Evolutionary conservation across 2,888 invertebrate species (phyloP).

Genomic region (Erebia palarica): DNA sequence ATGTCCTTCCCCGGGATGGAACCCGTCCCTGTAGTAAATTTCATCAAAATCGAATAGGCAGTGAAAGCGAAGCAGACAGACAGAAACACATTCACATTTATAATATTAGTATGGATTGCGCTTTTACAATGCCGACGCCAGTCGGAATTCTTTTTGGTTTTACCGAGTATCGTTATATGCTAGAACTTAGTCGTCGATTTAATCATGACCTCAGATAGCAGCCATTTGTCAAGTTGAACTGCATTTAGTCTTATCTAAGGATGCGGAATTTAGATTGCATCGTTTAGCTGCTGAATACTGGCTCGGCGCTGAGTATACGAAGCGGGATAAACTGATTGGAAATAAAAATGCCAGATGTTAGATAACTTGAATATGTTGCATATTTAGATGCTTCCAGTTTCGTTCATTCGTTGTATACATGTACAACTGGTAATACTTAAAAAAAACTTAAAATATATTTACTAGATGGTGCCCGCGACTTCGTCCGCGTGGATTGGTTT

Average conservation of each 20-base stretch:
- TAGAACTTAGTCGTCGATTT: slow-evolving; percentile 6
- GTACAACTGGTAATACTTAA: too few species aligned
- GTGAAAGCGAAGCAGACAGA: too few species aligned
- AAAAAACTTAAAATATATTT: too few species aligned
- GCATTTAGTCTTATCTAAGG: slow-evolving; percentile 24
- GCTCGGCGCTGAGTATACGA: slow-evolving; percentile 52
- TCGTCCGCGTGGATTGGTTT: too few species aligned
- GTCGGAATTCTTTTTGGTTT: background rate
- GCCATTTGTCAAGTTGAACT: slow-evolving; percentile 24
- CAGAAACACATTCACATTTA: too few species aligned
- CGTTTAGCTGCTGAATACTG: slow-evolving; percentile 63
- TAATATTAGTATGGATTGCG: background rate
- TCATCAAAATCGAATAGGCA: too few species aligned
- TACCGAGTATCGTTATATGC: background rate
- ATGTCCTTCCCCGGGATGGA: too few species aligned
- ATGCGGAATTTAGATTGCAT: slow-evolving; percentile 57
- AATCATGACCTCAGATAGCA: slow-evolving; percentile 22
- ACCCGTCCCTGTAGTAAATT: too few species aligned
- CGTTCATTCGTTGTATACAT: background rate
- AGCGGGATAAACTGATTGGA: slow-evolving; percentile 42
- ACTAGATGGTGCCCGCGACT: too few species aligned
- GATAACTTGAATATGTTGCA: background rate
- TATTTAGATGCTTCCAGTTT: slow-evolving; percentile 8
- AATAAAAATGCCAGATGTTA: slow-evolving; percentile 10
- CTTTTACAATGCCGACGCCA: background rate